Evolutionary conservation across 2,797 vertebrate genomes (phyloP).

Genomic region (Malacoctenus gilli): DNA sequence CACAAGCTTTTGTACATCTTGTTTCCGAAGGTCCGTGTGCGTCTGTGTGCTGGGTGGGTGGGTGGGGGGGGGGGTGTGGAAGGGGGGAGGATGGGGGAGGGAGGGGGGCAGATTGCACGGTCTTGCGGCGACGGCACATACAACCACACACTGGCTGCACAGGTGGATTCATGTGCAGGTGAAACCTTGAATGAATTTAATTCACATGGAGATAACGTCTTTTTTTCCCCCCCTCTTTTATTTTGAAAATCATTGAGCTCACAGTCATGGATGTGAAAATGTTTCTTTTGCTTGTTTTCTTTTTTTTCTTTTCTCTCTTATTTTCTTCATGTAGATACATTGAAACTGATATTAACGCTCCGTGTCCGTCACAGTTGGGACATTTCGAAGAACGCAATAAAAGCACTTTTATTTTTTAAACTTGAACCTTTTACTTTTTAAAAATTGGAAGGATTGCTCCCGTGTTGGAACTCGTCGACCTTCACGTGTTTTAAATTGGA

Average conservation of each 20-base stretch:
- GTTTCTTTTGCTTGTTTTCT: too few relatives aligned
- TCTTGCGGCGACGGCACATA: conserved; percentile 59
- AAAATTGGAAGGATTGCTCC: too few relatives aligned
- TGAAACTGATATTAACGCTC: conserved; percentile 39
- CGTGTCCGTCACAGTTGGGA: too few relatives aligned
- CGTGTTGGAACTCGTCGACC: too few relatives aligned
- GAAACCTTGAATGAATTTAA: conserved; percentile 41
- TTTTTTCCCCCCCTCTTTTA: conserved; percentile 40
- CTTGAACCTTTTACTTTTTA: too few relatives aligned
- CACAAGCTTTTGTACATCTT: conserved; percentile 78
- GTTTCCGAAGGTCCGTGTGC: conserved; percentile 66
- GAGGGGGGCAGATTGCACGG: conserved; percentile 31
- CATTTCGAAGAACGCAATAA: too few relatives aligned
- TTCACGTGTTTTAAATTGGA: too few relatives aligned
- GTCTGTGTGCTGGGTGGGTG: conserved; percentile 41
- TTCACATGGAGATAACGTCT: conserved; percentile 41
- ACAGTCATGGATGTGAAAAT: conserved; percentile 74
- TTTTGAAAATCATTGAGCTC: conserved; percentile 64
- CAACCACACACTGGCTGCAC: conserved; percentile 58
- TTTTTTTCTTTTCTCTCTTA: conserved; percentile 29
- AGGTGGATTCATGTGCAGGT: conserved; percentile 60
- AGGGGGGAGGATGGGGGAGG: conserved; percentile 18
- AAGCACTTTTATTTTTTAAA: too few relatives aligned
- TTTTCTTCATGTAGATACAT: conserved; percentile 72
- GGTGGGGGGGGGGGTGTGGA: conserved; percentile 7